Conservation (phyloP, 2,888 invertebrate species). For the Mesochorus sp. region DNA sequence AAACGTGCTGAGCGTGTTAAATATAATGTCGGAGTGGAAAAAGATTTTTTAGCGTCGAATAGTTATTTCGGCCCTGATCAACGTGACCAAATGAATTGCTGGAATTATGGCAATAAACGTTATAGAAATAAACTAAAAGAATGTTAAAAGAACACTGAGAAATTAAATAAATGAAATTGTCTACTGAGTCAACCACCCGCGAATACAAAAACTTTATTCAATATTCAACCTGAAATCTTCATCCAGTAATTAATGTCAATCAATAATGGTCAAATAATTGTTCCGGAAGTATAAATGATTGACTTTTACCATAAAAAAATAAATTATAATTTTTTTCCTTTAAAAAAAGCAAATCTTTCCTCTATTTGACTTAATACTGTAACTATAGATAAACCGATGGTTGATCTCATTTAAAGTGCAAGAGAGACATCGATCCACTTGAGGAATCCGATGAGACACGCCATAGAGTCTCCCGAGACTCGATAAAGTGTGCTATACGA, state of each 20-base stretch:
- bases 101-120: not conserved
- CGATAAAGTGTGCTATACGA: constrained; percentile 33
- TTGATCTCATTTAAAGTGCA: not conserved
- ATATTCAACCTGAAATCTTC: no score
- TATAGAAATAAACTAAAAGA: no score
- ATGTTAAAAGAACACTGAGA: no score
- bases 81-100: not conserved
- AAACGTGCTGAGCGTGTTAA: constrained; percentile 34
- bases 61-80: no score
- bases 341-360: not conserved
- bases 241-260: no score
- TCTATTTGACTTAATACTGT: not conserved
- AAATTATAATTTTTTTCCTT: not conserved
- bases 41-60: not conserved
- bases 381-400: not conserved
- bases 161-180: no score
- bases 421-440: constrained; percentile 10
- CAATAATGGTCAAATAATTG: no score
- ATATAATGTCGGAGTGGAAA: constrained; percentile 2
- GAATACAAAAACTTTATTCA: no score
- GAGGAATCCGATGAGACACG: constrained; percentile 21
- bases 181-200: no score
- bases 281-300: no score
- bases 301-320: not conserved
- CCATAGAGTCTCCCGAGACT: constrained; percentile 13